Evolutionary conservation across 2,113 vertebrate species (phyloP).

Genomic region (Hyaena hyaena): DNA sequence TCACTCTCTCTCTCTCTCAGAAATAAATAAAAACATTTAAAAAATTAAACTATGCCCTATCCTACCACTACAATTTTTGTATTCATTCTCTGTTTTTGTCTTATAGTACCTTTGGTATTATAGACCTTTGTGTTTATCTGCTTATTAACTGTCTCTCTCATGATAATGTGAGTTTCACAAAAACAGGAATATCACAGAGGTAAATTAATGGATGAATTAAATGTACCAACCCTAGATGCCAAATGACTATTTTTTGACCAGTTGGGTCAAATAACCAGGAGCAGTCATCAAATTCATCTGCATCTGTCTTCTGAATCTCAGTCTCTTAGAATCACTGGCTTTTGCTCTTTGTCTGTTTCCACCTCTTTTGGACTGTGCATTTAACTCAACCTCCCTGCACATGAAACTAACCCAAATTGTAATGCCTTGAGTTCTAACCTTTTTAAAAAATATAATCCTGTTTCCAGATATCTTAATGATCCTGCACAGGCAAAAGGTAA

Average conservation of each 20-base stretch:
- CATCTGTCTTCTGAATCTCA: not conserved
- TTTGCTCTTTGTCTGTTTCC: not conserved
- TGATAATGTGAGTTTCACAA: not conserved
- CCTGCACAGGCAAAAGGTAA: not conserved
- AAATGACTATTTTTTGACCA: not conserved
- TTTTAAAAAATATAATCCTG: not conserved
- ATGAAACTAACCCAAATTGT: not conserved
- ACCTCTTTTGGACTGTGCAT: not conserved
- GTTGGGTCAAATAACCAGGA: not conserved
- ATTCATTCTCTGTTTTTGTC: not conserved
- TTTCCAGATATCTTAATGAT: not conserved
- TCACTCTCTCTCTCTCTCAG: too few species aligned
- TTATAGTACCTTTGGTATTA: not conserved
- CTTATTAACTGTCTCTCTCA: not conserved
- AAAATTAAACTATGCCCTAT: not conserved
- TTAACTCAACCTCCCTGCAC: not conserved
- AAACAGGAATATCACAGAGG: not conserved
- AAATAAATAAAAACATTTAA: too few species aligned
- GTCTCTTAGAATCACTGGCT: not conserved
- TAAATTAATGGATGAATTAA: not conserved
- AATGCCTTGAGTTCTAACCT: not conserved
- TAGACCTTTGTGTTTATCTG: not conserved
- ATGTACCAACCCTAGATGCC: not conserved
- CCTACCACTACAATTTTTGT: not conserved
- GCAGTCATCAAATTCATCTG: not conserved